Percentiles rank a stretch among this genome's conserved stretches.
These are phyloP conservation scores for Falco naumanni DNA, from an alignment of 2,797 vertebrate species.

Conservation along the genomic window DNA sequence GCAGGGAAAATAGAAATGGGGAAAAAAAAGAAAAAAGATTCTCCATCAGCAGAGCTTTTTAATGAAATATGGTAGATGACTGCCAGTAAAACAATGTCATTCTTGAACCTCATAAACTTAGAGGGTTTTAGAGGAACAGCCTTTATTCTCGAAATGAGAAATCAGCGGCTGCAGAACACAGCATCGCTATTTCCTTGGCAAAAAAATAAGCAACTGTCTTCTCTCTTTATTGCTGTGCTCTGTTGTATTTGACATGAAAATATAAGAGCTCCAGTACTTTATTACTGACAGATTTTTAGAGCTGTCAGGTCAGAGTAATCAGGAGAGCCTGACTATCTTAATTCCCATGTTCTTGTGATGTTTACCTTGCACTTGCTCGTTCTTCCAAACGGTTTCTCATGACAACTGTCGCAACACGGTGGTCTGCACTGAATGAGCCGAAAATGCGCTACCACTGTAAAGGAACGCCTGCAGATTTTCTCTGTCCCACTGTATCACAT, in stretches of 20 bases:
- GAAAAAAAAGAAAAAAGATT: not conserved
- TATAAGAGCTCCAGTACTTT: not conserved
- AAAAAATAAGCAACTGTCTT: not conserved
- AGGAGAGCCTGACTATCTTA: not conserved
- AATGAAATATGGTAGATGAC: not conserved
- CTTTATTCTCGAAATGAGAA: not conserved
- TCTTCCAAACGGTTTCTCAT: not conserved
- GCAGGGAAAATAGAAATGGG: conserved; percentile 1
- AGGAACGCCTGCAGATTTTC: not conserved
- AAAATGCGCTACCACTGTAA: not conserved
- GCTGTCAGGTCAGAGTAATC: not conserved
- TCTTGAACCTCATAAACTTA: not conserved
- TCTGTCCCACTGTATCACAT: not conserved
- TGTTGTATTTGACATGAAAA: not conserved
- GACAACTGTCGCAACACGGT: not conserved
- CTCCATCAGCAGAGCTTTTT: not conserved
- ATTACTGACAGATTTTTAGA: not conserved
- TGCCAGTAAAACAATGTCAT: not conserved
- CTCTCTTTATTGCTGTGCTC: not conserved
- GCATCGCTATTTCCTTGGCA: not conserved
- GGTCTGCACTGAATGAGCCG: not conserved
- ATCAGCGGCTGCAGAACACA: not conserved
- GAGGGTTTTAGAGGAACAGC: not conserved
- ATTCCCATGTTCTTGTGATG: not conserved
- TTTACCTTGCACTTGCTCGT: not conserved